Base-by-base conservation (phyloP, 2,797 vertebrate species). In the Acipenser oxyrinchus region DNA sequence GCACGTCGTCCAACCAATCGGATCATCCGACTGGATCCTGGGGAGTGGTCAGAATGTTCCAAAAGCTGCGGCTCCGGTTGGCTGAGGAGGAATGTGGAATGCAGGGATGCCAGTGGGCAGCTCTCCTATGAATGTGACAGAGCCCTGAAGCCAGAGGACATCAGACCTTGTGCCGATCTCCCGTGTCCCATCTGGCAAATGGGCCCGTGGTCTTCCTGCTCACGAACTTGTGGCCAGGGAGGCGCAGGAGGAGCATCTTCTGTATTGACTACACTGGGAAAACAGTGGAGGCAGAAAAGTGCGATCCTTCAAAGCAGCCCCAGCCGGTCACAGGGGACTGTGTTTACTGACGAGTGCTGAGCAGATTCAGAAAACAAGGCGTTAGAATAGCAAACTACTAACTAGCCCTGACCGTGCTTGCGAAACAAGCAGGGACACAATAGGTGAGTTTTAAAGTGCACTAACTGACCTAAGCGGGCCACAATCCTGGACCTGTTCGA, bases 21-120 rank as follows among this genome's bases (percentile, higher is more conserved):
- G 88, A 13, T 83, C 82, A 0, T 83, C 90, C 0, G 91, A 95
- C 49, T 98, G 96, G 94, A 84, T 90, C 2, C 76, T 94, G 66
- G 94, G 0, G 94, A 98, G 74, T 97, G 96, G 96, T 96, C 95
- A 0, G 87, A 87, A 76, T 98, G 95, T 74, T 96, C 95, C 10
- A 93, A 93, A 78, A 95, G 89, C 63, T 97, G 95, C 0, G 93
- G 94, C 50, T 90, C 91, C 0, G 93, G 95, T 63, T 97, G 95
- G 95, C 95, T 95, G 75, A 82, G 94, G 69, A 89, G 95, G 71
- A 91, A 80, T 0, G 90, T 98, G 63, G 94, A 96, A 37, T 97
- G 94, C 79, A 75, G 77, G 64, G 92, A 96, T 1, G 78, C 70
- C 2, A 84, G 82, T 0, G 93, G 92, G 18, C 90, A 91, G 68